These are phyloP conservation scores for Leptothorax acervorum DNA, from an alignment of 2,888 invertebrate genomes.

Conservation along the genomic window DNA sequence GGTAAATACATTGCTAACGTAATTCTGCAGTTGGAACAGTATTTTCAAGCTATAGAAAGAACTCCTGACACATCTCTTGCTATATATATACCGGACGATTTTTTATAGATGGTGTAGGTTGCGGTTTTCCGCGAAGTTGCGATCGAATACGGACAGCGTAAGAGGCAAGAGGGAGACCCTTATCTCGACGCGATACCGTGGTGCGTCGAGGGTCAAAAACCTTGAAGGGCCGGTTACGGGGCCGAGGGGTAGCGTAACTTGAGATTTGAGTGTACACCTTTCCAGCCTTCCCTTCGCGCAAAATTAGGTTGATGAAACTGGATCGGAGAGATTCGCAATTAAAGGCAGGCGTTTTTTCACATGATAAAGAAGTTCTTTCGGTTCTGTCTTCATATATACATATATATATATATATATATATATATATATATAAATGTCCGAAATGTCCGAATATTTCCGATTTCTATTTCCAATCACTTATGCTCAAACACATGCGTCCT, in stretches of 20 bases:
- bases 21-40: not conserved
- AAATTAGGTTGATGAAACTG: slow-evolving; percentile 42
- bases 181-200: slow-evolving; percentile 69
- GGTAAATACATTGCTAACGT: not conserved
- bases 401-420: too few relatives aligned
- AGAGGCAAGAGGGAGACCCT: slow-evolving; percentile 66
- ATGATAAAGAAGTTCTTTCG: not conserved
- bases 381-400: not conserved
- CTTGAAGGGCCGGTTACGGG: slow-evolving; percentile 69
- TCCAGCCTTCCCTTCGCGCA: not conserved
- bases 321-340: slow-evolving; percentile 37
- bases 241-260: slow-evolving; percentile 43
- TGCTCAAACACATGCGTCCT: not conserved
- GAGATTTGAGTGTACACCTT: slow-evolving; percentile 1
- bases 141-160: slow-evolving; percentile 54
- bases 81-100: not conserved
- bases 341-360: not conserved
- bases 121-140: slow-evolving; percentile 59
- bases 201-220: slow-evolving; percentile 70
- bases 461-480: not conserved
- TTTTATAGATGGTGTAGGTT: slow-evolving; percentile 57
- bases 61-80: slow-evolving; percentile 15
- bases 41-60: slow-evolving; percentile 9
- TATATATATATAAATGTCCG: too few relatives aligned
- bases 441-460: not conserved